Base-by-base conservation (phyloP, 2,113 vertebrate genomes). In the Mustela lutreola region DNA sequence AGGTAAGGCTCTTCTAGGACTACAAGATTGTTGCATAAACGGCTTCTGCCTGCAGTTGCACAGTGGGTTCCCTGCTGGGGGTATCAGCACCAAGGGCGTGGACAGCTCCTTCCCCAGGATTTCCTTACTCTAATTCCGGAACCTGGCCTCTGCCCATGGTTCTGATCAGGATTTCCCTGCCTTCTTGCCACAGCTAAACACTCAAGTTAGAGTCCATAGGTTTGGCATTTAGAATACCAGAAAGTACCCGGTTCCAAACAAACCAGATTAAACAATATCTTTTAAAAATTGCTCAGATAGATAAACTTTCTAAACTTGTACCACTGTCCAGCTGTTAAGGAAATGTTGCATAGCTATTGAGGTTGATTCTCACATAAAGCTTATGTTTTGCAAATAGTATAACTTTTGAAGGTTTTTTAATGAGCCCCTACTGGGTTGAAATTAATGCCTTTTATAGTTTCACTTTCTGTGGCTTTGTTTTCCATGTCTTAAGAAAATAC, bases 41-140 rank as follows among this genome's bases (percentile, higher is more conserved):
- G 31, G 4, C 58, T 92, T 88, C 45, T 86, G 58, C 60, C 62
- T 53, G 11, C 36, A 89, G 84, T 6, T 39, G 62, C 36, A 73
- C n/a, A 6, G 10, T 45, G 15, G 60, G 28, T 95, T 78, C 73
- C 28, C 19, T 70, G 62, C 28, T 7, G 70, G 75, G 48, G 70
- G 73, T 24, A 21, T 97, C 97, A 98, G 98, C 98, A 98, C 97
- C 80, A 96, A 71, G 2, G 0, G 3, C 0, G 0, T 62, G 97
- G 98, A 98, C 96, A 98, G 97, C 96, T 98, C 97, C 97, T 81
- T 75, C 16, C 28, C 28, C 50, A 36, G 33, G 8, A 4, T 56
- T 94, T 70, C 70, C 50, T 90, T 90, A 78, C 10, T 78, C 67
- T 94, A 58, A 82, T 60, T 82, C n/a, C 4, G 2, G 45, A 97